Evolutionary conservation across 2,113 vertebrate species (phyloP), one percentile per base, ranked within the genome.

Genomic region (Bostrychus sinensis): DNA sequence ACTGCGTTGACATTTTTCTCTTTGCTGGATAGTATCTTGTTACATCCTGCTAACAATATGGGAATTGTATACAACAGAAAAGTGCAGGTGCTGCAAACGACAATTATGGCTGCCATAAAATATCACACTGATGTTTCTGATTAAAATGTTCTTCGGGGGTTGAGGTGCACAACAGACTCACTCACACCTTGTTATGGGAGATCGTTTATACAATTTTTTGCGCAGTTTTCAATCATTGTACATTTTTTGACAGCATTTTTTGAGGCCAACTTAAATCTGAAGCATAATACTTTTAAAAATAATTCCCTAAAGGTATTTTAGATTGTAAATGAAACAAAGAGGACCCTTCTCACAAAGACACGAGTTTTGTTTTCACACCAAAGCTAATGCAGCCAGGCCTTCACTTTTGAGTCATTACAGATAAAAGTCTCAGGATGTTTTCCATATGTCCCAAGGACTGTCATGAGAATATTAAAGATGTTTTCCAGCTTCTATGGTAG

Each of bases 381-480:
- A 77, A 85, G 88, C 89, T 83, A 82, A 84, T 87, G 88, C 93
- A 91, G 89, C 89, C 91, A 92, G 92, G 88, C 85, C 87, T 92
- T 81, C 89, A 62, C 89, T 89, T 88, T 90, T 89, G 90, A 90
- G 92, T 93, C 89, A 91, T 92, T 88, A 89, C 82, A 90, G 91
- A 93, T 94, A 92, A 92, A 93, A 89, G 92, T 92, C 93, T 94
- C 87, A 7, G 90, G 94, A 95, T 96, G 94, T 93, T 95, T 96
- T 95, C 94, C 95, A 96, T 93, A 96, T 95, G 94, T 95, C 92
- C 87, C 81, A 89, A 89, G 50, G 91, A 94, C 91, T 91, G 89
- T 94, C 93, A 91, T 87, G 95, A 95, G 94, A 95, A 94, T 95
- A 93, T 95, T 91, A 93, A 94, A 96, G 91, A 93, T 81, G 86